Evolutionary conservation across 2,888 invertebrate genomes (phyloP).

Genomic region (Scrobipalpa costella): DNA sequence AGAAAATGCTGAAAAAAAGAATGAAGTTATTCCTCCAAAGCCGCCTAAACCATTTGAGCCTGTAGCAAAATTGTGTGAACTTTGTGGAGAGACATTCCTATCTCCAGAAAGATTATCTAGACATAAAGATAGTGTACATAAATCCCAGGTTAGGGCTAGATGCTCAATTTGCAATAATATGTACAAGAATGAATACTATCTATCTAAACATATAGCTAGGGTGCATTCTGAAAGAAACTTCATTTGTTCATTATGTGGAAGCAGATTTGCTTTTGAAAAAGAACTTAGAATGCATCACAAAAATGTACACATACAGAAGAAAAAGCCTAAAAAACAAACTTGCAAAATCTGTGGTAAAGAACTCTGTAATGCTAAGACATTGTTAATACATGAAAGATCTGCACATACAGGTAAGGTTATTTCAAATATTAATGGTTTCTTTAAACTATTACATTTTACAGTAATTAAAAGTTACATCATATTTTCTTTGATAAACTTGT

Average conservation of each 20-base stretch:
- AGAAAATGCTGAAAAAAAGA: not conserved
- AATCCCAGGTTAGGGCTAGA: not conserved
- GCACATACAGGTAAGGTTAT: constrained; percentile 67
- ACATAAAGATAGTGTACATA: constrained; percentile 50
- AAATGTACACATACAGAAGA: constrained; percentile 53
- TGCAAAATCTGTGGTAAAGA: constrained; percentile 70
- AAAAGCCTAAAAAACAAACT: constrained; percentile 46
- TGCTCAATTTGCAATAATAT: constrained; percentile 2
- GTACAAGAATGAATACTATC: not conserved
- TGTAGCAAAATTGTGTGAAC: constrained; percentile 53
- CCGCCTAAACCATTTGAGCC: constrained; percentile 19
- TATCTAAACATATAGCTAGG: not conserved
- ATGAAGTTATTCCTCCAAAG: not conserved
- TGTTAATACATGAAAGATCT: constrained; percentile 71
- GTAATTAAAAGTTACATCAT: not conserved
- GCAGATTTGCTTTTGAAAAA: constrained; percentile 59
- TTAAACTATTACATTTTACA: too few relatives aligned
- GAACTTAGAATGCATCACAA: constrained; percentile 59
- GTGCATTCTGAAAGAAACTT: constrained; percentile 46
- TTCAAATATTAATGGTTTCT: not conserved
- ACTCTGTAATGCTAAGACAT: constrained; percentile 66
- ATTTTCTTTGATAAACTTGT: not conserved
- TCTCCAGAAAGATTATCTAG: constrained; percentile 48
- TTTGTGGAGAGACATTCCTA: constrained; percentile 63
- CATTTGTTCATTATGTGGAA: constrained; percentile 63